phyloP scores from a whole-genome alignment of 2,888 invertebrate genomes.

The Tetropium fuscum region DNA sequence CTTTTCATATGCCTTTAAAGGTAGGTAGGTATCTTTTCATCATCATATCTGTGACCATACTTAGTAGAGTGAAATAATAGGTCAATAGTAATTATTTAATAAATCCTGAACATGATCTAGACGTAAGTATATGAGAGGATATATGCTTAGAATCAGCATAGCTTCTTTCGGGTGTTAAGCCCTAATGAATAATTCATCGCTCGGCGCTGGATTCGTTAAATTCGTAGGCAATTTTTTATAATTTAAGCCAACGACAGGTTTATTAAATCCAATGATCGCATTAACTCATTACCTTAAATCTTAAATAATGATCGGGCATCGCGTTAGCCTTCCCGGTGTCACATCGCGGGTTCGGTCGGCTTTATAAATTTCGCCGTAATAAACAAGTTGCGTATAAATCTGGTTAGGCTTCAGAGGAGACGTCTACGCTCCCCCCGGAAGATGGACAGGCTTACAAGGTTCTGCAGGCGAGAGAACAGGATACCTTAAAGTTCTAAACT shows the following conservation, averaged over 20 bases:
- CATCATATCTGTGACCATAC: too few relatives aligned
- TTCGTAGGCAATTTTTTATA: slow-evolving; percentile 33
- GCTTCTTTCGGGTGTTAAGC: background rate
- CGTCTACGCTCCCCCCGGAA: too few relatives aligned
- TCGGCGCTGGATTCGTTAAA: slow-evolving; percentile 4
- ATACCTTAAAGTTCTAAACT: too few relatives aligned
- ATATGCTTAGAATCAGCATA: background rate
- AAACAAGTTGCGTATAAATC: too few relatives aligned
- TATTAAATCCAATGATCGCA: slow-evolving; percentile 38
- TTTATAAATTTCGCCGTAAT: slow-evolving; percentile 25
- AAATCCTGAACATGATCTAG: background rate
- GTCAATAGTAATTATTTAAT: too few relatives aligned
- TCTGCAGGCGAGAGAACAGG: too few relatives aligned
- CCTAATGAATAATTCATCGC: slow-evolving; percentile 25
- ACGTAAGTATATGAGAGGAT: background rate
- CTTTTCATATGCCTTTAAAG: too few relatives aligned
- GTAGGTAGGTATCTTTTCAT: too few relatives aligned
- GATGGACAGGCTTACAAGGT: too few relatives aligned
- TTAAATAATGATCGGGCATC: slow-evolving; percentile 36
- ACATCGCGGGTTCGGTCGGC: slow-evolving; percentile 28
- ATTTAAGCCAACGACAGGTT: slow-evolving; percentile 33
- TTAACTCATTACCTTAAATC: slow-evolving; percentile 41
- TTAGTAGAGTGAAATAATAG: too few relatives aligned
- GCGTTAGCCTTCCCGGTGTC: slow-evolving; percentile 42
- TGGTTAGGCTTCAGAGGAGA: too few relatives aligned